A percentile compares a stretch with the other conserved stretches of the same genome.
phyloP scores from a whole-genome alignment of 2,888 invertebrate species.

The Mesorhabditis belari region DNA sequence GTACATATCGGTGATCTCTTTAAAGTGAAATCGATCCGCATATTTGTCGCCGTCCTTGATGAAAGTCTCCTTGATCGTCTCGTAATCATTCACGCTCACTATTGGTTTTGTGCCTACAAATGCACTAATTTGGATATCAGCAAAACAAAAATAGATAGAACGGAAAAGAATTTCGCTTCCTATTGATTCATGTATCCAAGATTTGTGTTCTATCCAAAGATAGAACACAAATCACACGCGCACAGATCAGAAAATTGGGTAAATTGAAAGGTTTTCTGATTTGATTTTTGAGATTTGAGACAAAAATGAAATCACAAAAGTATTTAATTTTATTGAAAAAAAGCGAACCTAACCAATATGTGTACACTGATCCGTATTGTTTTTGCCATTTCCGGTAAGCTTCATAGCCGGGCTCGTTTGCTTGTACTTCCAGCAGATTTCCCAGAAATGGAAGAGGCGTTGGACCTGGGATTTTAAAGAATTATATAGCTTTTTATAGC shows the following conservation, averaged over 20 bases:
- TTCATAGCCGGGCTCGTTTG: conserved; percentile 19
- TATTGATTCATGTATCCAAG: too few relatives aligned
- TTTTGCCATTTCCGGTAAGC: conserved; percentile 20
- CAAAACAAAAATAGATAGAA: too few relatives aligned
- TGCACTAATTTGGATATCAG: too few relatives aligned
- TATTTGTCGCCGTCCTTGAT: neutral
- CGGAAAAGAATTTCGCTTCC: too few relatives aligned
- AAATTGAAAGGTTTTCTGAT: too few relatives aligned
- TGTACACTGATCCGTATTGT: conserved; percentile 18
- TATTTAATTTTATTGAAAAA: too few relatives aligned
- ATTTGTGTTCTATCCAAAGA: too few relatives aligned
- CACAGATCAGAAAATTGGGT: too few relatives aligned
- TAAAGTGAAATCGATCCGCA: neutral
- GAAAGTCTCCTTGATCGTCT: neutral
- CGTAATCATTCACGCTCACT: neutral
- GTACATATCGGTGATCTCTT: neutral
- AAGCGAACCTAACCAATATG: conserved; percentile 22
- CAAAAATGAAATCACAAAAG: too few relatives aligned
- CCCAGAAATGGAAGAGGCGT: conserved; percentile 20
- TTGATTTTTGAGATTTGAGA: too few relatives aligned
- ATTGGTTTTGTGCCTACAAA: neutral
- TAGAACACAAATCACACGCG: too few relatives aligned
- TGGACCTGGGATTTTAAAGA: conserved; percentile 17
- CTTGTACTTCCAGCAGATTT: conserved; percentile 14
- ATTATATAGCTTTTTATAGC: too few relatives aligned